Evolutionary conservation across 2,797 vertebrate species (phyloP).

Genomic region (Naso thynnoides): DNA sequence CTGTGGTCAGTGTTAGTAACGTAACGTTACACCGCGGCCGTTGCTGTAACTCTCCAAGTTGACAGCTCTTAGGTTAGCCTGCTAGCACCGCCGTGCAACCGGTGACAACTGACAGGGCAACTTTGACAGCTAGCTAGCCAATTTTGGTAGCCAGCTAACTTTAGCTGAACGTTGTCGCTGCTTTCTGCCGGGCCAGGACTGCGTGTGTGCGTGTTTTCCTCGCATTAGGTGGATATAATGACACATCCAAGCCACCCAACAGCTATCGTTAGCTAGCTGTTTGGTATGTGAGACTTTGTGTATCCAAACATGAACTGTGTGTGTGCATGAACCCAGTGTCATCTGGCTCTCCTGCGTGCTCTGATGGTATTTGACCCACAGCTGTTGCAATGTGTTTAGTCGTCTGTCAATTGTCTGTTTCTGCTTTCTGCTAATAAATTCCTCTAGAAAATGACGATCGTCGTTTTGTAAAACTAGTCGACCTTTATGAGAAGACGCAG

Average conservation of each 20-base stretch:
- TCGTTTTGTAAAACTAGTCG: conserved; percentile 19
- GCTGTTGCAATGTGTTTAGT: conserved; percentile 82
- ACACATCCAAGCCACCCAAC: conserved; percentile 54
- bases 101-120: conserved; percentile 84
- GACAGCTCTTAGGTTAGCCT: conserved; percentile 81
- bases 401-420: conserved; percentile 76
- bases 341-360: conserved; percentile 71
- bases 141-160: conserved; percentile 76
- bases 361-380: conserved; percentile 76
- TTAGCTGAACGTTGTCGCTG: conserved; percentile 62
- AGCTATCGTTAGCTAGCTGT: conserved; percentile 78
- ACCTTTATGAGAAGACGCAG: conserved; percentile 27
- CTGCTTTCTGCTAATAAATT: conserved; percentile 59
- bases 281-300: conserved; percentile 75
- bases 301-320: conserved; percentile 60
- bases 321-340: conserved; percentile 54
- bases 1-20: conserved; percentile 53
- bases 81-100: conserved; percentile 77
- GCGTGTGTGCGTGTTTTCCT: conserved; percentile 42
- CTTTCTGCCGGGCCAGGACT: conserved; percentile 46
- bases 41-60: conserved; percentile 80
- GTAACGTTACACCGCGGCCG: conserved; percentile 47
- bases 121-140: conserved; percentile 84
- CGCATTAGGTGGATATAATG: conserved; percentile 49
- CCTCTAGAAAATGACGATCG: conserved; percentile 41